These are phyloP conservation scores for Paracentrotus lividus DNA, from an alignment of 53 echinoderm and acorn worm species.

Conservation along the genomic window DNA sequence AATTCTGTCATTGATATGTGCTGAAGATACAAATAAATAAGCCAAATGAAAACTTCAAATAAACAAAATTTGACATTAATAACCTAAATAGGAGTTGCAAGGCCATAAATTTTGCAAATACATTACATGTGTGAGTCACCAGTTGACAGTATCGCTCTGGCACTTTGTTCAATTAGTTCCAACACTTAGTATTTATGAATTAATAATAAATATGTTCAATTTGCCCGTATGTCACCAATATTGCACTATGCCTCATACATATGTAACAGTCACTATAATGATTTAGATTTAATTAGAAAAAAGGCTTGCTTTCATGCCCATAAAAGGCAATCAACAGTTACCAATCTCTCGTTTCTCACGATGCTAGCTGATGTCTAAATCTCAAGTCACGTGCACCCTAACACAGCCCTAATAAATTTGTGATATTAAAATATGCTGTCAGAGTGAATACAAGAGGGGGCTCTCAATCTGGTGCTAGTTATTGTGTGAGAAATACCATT, in stretches of 20 bases:
- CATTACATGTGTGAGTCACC: constrained; percentile 7
- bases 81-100: neutral
- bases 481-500: constrained; percentile 10
- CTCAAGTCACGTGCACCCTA: constrained; percentile 11
- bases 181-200: neutral
- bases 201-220: constrained; percentile 20
- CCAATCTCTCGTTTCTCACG: neutral
- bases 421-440: constrained; percentile 28
- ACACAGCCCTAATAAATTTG: constrained; percentile 44
- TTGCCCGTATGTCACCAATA: neutral
- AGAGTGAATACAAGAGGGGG: constrained; percentile 12
- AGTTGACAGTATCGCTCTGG: neutral
- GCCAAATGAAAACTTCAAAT: constrained; percentile 15
- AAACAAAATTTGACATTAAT: constrained; percentile 44
- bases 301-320: constrained; percentile 12
- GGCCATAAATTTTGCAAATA: constrained; percentile 24
- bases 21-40: constrained; percentile 11
- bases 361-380: neutral
- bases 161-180: neutral
- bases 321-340: neutral
- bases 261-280: constrained; percentile 2
- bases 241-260: neutral
- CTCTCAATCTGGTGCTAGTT: neutral
- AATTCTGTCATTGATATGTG: constrained; percentile 12
- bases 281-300: constrained; percentile 30